phyloP scores from a whole-genome alignment of 2,797 vertebrate genomes.

The Gallinago nigripennis region DNA sequence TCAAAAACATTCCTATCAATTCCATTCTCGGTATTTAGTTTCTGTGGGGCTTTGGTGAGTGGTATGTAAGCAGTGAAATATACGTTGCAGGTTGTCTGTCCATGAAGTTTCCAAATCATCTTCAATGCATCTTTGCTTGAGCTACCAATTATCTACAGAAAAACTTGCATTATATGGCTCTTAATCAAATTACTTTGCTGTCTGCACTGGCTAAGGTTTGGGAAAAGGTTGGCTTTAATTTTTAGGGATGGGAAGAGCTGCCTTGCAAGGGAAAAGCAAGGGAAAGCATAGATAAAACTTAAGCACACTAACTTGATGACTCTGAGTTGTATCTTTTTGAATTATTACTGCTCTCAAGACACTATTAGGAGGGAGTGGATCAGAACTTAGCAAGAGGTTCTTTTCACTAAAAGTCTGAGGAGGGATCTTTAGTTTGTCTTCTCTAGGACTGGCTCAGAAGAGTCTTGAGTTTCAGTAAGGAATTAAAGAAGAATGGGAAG shows the following conservation, averaged over 20 bases:
- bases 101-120: background rate
- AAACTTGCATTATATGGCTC: background rate
- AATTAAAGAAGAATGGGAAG: background rate
- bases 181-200: background rate
- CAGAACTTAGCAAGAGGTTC: background rate
- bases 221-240: background rate
- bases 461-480: background rate
- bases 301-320: background rate
- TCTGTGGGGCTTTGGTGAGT: background rate
- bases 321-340: background rate
- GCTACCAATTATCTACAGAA: background rate
- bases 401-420: background rate
- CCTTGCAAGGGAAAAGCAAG: background rate
- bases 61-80: background rate
- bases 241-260: background rate
- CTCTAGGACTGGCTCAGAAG: background rate
- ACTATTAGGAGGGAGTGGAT: background rate
- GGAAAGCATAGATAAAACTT: background rate
- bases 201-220: background rate
- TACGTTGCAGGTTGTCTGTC: background rate
- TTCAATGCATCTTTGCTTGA: background rate
- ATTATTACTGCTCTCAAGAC: background rate
- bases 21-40: background rate
- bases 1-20: background rate
- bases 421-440: background rate